Conservation (phyloP, 2,888 invertebrate genomes). For the Hydrotaea cyrtoneurina region DNA sequence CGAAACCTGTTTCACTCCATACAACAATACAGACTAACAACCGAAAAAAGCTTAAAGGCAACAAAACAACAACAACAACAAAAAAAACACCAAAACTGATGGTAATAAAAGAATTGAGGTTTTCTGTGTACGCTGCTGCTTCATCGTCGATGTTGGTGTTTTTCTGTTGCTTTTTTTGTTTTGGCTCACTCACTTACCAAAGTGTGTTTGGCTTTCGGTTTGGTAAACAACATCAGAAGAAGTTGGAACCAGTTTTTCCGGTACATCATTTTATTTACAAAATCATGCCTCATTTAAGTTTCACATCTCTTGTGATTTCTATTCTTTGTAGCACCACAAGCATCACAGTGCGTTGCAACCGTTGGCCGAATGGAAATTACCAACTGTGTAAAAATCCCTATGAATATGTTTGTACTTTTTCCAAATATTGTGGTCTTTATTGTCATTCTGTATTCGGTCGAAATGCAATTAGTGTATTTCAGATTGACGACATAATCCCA, state of each 20-base stretch:
- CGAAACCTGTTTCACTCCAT: conserved; percentile 45
- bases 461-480: no score
- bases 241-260: conserved; percentile 58
- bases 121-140: conserved; percentile 32
- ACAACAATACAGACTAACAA: conserved; percentile 6
- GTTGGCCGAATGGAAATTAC: not conserved
- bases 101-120: conserved; percentile 12
- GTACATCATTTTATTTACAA: conserved; percentile 56
- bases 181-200: conserved; percentile 28
- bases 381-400: no score
- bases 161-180: conserved; percentile 28
- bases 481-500: no score
- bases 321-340: conserved; percentile 40
- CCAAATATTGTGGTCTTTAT: no score
- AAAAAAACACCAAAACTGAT: no score
- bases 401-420: no score
- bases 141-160: conserved; percentile 26
- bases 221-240: conserved; percentile 46
- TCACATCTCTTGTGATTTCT: conserved; percentile 49
- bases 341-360: conserved; percentile 2
- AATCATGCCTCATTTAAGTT: conserved; percentile 44
- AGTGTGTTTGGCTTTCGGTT: conserved; percentile 46
- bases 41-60: conserved; percentile 4
- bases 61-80: conserved; percentile 15
- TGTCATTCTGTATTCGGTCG: no score